phyloP scores from a whole-genome alignment of 2,113 vertebrate species.

The Phocoena phocoena region DNA sequence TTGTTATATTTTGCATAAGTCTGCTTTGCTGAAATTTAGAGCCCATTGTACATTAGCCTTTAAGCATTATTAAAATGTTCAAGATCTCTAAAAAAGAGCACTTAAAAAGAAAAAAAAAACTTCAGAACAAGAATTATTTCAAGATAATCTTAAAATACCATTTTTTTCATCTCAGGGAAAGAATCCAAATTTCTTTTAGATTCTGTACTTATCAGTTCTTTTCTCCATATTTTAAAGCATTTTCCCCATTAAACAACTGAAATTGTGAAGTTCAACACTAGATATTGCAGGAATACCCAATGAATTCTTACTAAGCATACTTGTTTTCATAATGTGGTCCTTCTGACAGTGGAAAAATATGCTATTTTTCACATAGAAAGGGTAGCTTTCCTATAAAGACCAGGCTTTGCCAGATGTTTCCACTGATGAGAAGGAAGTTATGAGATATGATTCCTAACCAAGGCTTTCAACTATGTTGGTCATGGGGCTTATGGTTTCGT shows the following conservation, averaged over 20 bases:
- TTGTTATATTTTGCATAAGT: not conserved
- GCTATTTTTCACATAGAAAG: not conserved
- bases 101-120: not conserved
- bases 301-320: not conserved
- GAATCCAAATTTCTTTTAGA: not conserved
- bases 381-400: not conserved
- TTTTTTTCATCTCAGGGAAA: not conserved
- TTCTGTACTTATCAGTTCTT: not conserved
- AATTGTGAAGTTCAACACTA: not conserved
- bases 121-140: not conserved
- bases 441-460: not conserved
- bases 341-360: not conserved
- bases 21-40: not conserved
- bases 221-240: not conserved
- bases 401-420: not conserved
- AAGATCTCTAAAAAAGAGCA: not conserved
- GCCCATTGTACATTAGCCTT: not conserved
- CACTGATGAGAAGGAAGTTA: not conserved
- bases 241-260: not conserved
- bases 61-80: not conserved
- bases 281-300: not conserved
- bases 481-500: not conserved
- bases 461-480: not conserved
- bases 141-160: not conserved
- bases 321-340: not conserved